Conservation (phyloP, 2,888 invertebrate species). For the Acrocera orbiculus region DNA sequence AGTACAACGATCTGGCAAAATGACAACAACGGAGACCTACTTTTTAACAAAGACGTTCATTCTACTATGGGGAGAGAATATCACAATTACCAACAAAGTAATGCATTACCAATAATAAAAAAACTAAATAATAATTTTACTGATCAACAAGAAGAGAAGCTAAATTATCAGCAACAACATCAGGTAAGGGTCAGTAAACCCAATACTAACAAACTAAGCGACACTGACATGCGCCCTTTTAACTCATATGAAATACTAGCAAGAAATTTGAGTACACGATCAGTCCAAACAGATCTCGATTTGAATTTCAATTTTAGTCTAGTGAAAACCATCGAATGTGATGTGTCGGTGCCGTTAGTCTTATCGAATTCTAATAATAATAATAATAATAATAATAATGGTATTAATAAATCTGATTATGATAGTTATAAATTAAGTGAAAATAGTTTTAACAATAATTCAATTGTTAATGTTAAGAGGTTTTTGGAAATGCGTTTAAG, state of each 20-base stretch:
- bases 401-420: no score
- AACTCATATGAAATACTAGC: no score
- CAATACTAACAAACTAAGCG: no score
- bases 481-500: constrained; percentile 25
- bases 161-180: no score
- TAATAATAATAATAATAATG: no score
- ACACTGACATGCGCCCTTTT: no score
- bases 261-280: constrained; percentile 6
- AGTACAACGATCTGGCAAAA: not conserved
- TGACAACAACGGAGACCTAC: constrained; percentile 11
- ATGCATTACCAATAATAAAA: constrained; percentile 2
- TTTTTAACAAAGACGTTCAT: constrained; percentile 4
- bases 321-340: constrained; percentile 6
- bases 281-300: constrained; percentile 8
- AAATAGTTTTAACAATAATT: constrained; percentile 7
- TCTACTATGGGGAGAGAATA: not conserved
- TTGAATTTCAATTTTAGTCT: constrained; percentile 8
- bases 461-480: constrained; percentile 9
- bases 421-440: no score
- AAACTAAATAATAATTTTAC: not conserved
- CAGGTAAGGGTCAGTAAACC: constrained; percentile 13
- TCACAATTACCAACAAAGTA: constrained; percentile 2
- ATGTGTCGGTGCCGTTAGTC: constrained; percentile 9
- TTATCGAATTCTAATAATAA: no score
- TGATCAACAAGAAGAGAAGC: constrained; percentile 11